Evolutionary conservation across 2,113 vertebrate genomes (phyloP).

Genomic region (Poeciliopsis retropinna): DNA sequence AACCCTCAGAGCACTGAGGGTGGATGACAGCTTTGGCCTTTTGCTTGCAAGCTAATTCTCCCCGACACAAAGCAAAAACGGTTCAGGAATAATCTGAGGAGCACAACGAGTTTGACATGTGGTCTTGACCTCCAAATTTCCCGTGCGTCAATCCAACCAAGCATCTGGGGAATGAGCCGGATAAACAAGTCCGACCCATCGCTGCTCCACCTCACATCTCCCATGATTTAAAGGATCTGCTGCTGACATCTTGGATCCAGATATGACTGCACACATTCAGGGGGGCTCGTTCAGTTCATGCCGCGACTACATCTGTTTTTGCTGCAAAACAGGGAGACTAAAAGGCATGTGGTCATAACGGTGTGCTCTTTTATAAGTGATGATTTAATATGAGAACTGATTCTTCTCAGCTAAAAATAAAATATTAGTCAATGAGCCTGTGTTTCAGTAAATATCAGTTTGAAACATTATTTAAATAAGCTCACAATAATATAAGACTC

Average conservation of each 20-base stretch:
- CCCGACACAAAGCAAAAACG: neutral
- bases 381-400: constrained; percentile 5
- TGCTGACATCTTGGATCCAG: neutral
- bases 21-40: neutral
- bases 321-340: neutral
- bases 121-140: neutral
- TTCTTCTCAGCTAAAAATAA: neutral
- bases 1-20: too few species aligned
- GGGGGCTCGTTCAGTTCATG: neutral
- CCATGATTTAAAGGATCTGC: neutral
- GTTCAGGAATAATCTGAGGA: neutral
- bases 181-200: neutral
- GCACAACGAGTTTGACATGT: neutral
- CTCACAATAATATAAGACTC: neutral
- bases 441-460: neutral
- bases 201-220: neutral
- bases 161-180: neutral
- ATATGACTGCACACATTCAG: neutral
- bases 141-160: neutral
- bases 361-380: neutral
- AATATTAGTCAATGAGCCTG: neutral
- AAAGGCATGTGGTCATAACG: neutral
- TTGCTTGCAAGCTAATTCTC: neutral
- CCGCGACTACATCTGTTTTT: neutral
- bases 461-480: neutral